A percentile compares a stretch with the other conserved stretches of the same genome.
Conservation (phyloP, 2,888 invertebrate species). For the Lysandra bellargus region DNA sequence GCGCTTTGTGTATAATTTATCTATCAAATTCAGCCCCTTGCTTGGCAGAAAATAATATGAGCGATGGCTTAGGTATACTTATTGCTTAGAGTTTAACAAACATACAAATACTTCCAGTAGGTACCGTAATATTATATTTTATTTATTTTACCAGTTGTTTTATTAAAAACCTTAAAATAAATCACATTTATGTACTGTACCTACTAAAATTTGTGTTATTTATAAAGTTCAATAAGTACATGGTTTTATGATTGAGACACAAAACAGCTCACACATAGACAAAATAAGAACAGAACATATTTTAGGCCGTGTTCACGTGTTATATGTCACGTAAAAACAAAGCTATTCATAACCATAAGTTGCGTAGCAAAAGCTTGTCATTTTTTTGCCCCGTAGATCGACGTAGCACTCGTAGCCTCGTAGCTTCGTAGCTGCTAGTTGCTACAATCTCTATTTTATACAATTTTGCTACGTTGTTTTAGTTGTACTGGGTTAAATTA, state of each 20-base stretch:
- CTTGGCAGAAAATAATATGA: background rate
- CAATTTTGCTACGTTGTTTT: background rate
- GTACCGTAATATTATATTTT: background rate
- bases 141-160: too few species aligned
- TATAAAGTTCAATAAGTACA: too few species aligned
- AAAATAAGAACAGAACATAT: too few species aligned
- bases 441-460: conserved; percentile 9
- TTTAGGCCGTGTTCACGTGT: background rate
- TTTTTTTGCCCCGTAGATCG: conserved; percentile 3
- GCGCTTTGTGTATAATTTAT: conserved; percentile 1
- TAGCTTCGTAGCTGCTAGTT: background rate
- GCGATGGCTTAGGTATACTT: too few species aligned
- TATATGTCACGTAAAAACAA: background rate
- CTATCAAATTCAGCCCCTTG: background rate
- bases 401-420: conserved; percentile 1
- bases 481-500: background rate
- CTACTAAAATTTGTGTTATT: too few species aligned
- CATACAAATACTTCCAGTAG: background rate
- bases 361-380: background rate
- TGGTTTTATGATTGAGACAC: too few species aligned
- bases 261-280: too few species aligned
- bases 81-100: too few species aligned
- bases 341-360: background rate
- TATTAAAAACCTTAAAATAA: too few species aligned
- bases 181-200: too few species aligned